Conservation (phyloP, 2,797 vertebrate species). For the Xyrichtys novacula region DNA sequence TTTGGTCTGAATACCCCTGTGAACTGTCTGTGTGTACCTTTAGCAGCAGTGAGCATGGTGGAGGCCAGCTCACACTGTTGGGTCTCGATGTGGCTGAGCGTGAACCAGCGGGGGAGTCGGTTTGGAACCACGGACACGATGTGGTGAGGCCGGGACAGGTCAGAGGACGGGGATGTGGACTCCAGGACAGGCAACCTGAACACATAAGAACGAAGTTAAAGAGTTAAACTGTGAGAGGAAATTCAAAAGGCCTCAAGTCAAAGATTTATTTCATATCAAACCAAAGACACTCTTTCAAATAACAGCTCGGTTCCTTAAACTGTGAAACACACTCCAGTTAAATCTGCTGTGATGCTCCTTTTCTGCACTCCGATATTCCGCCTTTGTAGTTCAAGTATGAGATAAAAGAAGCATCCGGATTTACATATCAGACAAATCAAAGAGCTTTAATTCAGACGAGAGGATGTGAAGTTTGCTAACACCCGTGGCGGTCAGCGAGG, state of each 20-base stretch:
- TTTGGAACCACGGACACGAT: slow-evolving; percentile 95
- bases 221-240: slow-evolving; percentile 1
- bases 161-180: slow-evolving; percentile 89
- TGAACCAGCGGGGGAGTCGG: slow-evolving; percentile 97
- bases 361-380: slow-evolving; percentile 13
- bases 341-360: background rate
- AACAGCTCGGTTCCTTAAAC: slow-evolving; percentile 11
- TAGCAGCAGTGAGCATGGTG: slow-evolving; percentile 97
- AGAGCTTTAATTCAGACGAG: slow-evolving; percentile 40
- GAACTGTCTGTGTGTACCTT: slow-evolving; percentile 84
- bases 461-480: slow-evolving; percentile 45
- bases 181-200: slow-evolving; percentile 94
- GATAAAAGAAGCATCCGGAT: slow-evolving; percentile 16
- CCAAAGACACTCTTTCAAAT: background rate
- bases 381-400: slow-evolving; percentile 10
- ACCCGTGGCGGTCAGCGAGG: slow-evolving; percentile 59
- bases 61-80: slow-evolving; percentile 97
- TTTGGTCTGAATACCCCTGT: no score
- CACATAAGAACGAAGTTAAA: background rate
- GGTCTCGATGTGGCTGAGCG: slow-evolving; percentile 95
- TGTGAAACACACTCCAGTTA: slow-evolving; percentile 1
- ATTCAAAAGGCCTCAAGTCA: no score
- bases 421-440: slow-evolving; percentile 40
- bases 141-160: slow-evolving; percentile 93
- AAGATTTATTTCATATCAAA: no score